Evolutionary conservation across 2,113 vertebrate genomes (phyloP).

Genomic region (Bostrychus sinensis): DNA sequence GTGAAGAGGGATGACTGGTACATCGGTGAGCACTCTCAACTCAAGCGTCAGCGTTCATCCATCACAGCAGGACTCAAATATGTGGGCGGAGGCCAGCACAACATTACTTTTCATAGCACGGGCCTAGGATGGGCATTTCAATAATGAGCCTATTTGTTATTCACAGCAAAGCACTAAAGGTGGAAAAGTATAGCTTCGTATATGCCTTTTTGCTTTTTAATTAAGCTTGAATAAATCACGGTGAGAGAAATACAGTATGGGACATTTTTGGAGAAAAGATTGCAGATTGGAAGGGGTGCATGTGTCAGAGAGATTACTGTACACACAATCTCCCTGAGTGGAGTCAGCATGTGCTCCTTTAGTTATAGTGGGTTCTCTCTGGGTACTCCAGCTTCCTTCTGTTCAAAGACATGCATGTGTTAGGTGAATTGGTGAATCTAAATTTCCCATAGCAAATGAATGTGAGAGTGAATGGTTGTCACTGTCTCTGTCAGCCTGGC

Average conservation of each 20-base stretch:
- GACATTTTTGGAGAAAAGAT: not conserved
- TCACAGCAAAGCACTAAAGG: constrained; percentile 50
- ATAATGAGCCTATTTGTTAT: constrained; percentile 72
- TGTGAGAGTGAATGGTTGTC: too few relatives aligned
- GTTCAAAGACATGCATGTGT: too few relatives aligned
- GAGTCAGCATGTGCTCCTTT: too few relatives aligned
- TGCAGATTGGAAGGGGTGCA: constrained; percentile 1
- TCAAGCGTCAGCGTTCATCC: constrained; percentile 46
- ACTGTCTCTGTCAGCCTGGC: too few relatives aligned
- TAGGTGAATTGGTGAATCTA: too few relatives aligned
- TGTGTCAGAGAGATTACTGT: constrained; percentile 11
- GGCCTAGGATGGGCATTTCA: constrained; percentile 60
- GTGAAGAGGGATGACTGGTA: constrained; percentile 17
- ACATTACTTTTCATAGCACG: constrained; percentile 59
- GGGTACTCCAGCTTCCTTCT: too few relatives aligned
- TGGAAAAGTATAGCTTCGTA: constrained; percentile 36
- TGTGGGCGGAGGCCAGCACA: constrained; percentile 52
- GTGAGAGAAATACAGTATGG: constrained; percentile 26
- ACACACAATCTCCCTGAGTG: too few relatives aligned
- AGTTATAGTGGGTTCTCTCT: too few relatives aligned
- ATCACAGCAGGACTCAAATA: constrained; percentile 53
- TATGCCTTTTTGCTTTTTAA: constrained; percentile 42
- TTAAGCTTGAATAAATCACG: constrained; percentile 46
- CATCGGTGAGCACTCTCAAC: constrained; percentile 22
- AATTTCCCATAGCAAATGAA: too few relatives aligned